phyloP scores from a whole-genome alignment of 2,797 vertebrate species.

The Coluber constrictor region DNA sequence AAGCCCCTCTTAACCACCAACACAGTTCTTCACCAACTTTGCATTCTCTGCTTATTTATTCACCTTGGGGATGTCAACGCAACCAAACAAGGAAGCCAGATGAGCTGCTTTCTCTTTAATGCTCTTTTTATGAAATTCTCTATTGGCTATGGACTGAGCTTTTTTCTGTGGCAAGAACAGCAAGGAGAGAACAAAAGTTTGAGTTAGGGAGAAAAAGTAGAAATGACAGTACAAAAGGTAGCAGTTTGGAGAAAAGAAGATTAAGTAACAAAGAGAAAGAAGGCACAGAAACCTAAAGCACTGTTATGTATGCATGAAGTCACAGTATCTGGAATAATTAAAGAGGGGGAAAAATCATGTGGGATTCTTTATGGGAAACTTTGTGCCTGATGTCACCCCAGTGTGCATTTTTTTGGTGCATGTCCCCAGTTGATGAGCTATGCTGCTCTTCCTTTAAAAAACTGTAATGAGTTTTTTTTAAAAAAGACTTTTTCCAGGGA shows the following conservation, averaged over 20 bases:
- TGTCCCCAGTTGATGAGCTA: neutral
- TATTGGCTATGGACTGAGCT: constrained; percentile 86
- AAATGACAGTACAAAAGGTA: constrained; percentile 5
- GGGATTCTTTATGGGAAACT: neutral
- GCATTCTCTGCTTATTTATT: constrained; percentile 65
- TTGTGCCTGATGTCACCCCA: neutral
- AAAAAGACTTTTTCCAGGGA: neutral
- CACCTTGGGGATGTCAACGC: constrained; percentile 83
- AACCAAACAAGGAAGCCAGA: constrained; percentile 85
- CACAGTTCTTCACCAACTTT: neutral
- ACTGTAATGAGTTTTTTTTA: neutral
- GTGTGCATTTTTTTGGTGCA: neutral
- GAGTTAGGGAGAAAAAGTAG: constrained; percentile 40
- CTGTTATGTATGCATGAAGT: neutral
- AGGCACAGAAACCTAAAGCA: neutral
- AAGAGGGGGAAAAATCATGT: neutral
- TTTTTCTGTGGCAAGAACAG: constrained; percentile 81
- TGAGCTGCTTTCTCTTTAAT: constrained; percentile 95
- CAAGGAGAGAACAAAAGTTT: constrained; percentile 36
- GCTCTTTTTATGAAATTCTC: constrained; percentile 96
- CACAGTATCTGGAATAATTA: neutral
- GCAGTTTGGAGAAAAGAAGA: neutral
- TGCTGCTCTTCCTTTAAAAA: neutral
- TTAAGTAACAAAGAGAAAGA: neutral
- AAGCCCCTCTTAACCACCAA: neutral